phyloP scores from a whole-genome alignment of 2,797 vertebrate species.

The Fringilla coelebs region DNA sequence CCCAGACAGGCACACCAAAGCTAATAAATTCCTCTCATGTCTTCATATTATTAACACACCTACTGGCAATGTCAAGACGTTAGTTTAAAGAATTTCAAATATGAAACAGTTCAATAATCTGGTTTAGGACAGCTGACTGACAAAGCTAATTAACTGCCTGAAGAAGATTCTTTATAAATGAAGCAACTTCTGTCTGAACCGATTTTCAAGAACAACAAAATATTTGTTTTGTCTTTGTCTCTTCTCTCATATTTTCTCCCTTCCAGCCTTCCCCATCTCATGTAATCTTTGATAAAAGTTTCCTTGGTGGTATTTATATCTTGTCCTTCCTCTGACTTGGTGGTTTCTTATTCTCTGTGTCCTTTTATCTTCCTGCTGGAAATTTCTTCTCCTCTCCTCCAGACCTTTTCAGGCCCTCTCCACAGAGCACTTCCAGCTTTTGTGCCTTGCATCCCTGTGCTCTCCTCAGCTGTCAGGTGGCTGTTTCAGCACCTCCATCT shows the following conservation, averaged over 20 bases:
- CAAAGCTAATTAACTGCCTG: slow-evolving; percentile 71
- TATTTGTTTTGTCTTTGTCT: slow-evolving; percentile 31
- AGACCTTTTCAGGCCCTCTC: neutral
- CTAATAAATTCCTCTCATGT: slow-evolving; percentile 70
- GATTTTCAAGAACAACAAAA: slow-evolving; percentile 55
- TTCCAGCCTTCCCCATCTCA: neutral
- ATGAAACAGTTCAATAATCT: slow-evolving; percentile 67
- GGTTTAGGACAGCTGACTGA: slow-evolving; percentile 62
- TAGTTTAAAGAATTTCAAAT: slow-evolving; percentile 70
- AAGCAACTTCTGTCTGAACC: slow-evolving; percentile 55
- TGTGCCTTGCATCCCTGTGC: neutral
- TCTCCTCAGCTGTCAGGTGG: neutral
- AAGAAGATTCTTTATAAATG: slow-evolving; percentile 62
- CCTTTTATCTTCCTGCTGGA: neutral
- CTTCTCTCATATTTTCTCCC: neutral
- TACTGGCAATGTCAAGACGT: slow-evolving; percentile 67
- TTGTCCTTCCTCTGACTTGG: neutral
- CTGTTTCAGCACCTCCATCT: neutral
- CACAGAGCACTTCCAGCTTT: neutral
- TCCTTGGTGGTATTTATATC: neutral
- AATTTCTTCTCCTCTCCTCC: neutral
- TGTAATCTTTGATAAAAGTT: neutral
- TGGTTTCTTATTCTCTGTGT: neutral
- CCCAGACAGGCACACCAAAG: slow-evolving; percentile 64
- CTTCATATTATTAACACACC: slow-evolving; percentile 71